These are phyloP conservation scores for Gambelia wislizenii DNA, from an alignment of 2,797 vertebrate species.

Conservation along the genomic window DNA sequence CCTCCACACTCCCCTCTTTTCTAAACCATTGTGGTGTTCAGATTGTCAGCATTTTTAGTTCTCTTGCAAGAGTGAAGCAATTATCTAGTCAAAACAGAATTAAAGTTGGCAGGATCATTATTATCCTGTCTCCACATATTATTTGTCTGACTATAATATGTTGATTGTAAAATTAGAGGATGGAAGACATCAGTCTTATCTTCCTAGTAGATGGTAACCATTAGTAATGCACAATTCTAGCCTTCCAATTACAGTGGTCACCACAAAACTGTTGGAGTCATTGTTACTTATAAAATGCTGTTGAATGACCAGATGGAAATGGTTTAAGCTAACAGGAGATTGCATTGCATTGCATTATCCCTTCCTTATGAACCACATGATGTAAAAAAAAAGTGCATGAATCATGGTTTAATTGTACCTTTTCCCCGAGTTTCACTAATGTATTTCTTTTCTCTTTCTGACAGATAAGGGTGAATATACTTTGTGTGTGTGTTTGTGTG, in stretches of 20 bases:
- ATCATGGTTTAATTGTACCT: not conserved
- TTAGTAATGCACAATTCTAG: not conserved
- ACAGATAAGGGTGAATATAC: not conserved
- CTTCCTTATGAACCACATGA: not conserved
- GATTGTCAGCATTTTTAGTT: constrained; percentile 16
- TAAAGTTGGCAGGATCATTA: constrained; percentile 1
- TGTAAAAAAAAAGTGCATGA: not conserved
- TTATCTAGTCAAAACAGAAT: constrained; percentile 7
- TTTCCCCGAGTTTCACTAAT: not conserved
- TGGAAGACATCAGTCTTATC: constrained; percentile 1
- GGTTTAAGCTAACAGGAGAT: not conserved
- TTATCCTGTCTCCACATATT: constrained; percentile 8
- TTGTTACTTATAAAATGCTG: constrained; percentile 5
- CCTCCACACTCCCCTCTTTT: too few species aligned
- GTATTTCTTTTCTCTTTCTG: not conserved
- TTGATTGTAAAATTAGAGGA: not conserved
- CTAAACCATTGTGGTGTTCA: not conserved
- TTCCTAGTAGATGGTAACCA: not conserved
- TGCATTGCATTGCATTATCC: constrained; percentile 1
- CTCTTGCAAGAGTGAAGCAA: not conserved
- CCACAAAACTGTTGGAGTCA: not conserved
- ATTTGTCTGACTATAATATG: not conserved
- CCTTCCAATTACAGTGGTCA: not conserved
- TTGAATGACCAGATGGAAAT: constrained; percentile 19
- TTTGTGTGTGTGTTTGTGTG: not conserved